Evolutionary conservation across 2,888 invertebrate genomes (phyloP), one percentile per base, ranked within the genome.

Genomic region (Chalcosyrphus nemorum): DNA sequence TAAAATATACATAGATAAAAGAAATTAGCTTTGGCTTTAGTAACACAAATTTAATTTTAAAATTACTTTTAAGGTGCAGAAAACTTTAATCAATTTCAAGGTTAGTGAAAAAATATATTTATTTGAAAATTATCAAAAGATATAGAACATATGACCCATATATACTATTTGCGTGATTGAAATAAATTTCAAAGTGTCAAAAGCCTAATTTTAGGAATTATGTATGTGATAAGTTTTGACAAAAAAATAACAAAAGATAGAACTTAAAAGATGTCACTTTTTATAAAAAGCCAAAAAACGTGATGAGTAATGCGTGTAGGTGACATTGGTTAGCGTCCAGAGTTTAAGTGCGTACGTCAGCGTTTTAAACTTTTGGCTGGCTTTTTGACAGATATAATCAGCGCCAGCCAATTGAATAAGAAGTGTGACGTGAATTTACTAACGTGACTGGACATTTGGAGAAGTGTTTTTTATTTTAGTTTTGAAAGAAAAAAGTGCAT

Each of bases 41-140:
- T 52, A n/a, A 52, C 21, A 27, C 52, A 29, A 68, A 68, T 19
- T 54, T 15, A 27, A 27, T 38, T 66, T 27, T 38, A 52, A 41
- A n/a, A 41, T 52, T 38, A 35, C 50, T 9, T 63, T 7, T 47
- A 4, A 32, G 11, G 21, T 27, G 2, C 13, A 24, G 24, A 11
- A 21, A 19, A 45, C n/a, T n/a, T n/a, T n/a, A n/a, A n/a, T n/a
- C n/a, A n/a, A n/a, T 2, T 9, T 35, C n/a, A n/a, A 35, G n/a
- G 35, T 35, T 35, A n/a, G n/a, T n/a, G n/a, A n/a, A n/a, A n/a
- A n/a, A n/a, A n/a, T n/a, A n/a, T n/a, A n/a, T n/a, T n/a, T n/a
- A n/a, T n/a, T n/a, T n/a, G n/a, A n/a, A n/a, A n/a, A n/a, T n/a
- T n/a, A n/a, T n/a, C n/a, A n/a, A n/a, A n/a, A n/a, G n/a, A n/a